Evolutionary conservation across 2,888 invertebrate species (phyloP).

Genomic region (Eugnorisma glareosa): DNA sequence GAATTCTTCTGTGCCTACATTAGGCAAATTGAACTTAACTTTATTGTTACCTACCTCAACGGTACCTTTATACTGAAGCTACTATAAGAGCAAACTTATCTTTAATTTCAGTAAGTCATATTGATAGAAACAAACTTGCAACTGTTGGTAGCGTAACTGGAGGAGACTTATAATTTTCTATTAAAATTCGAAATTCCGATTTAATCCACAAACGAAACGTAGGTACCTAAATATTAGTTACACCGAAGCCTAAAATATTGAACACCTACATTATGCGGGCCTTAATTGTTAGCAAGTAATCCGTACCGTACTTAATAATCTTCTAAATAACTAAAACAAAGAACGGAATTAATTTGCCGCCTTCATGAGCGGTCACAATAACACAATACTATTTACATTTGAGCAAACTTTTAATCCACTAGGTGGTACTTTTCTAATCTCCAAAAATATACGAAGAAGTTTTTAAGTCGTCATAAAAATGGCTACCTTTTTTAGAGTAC

Average conservation of each 20-base stretch:
- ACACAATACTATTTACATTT: slow-evolving; percentile 42
- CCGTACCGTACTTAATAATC: slow-evolving; percentile 7
- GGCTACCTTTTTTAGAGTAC: slow-evolving; percentile 40
- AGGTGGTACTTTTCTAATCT: slow-evolving; percentile 5
- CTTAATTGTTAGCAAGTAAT: slow-evolving; percentile 15
- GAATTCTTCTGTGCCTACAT: not conserved
- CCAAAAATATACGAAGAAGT: slow-evolving; percentile 5
- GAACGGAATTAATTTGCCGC: slow-evolving; percentile 41
- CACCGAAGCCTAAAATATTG: slow-evolving; percentile 1
- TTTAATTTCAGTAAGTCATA: no score
- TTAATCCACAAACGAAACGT: slow-evolving; percentile 16
- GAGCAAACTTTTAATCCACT: slow-evolving; percentile 30
- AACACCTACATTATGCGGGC: slow-evolving; percentile 32
- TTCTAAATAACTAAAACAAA: slow-evolving; percentile 21
- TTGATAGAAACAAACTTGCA: not conserved
- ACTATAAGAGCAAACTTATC: no score
- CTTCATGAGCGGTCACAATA: slow-evolving; percentile 22
- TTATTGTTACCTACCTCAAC: no score
- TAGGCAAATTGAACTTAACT: not conserved
- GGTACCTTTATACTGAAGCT: no score
- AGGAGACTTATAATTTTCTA: not conserved
- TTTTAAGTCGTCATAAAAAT: slow-evolving; percentile 37
- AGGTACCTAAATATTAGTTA: no score
- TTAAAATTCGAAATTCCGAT: not conserved
- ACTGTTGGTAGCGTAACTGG: not conserved